These are phyloP conservation scores for Cephus pulcher DNA, from an alignment of 2,888 invertebrate genomes.

Conservation along the genomic window DNA sequence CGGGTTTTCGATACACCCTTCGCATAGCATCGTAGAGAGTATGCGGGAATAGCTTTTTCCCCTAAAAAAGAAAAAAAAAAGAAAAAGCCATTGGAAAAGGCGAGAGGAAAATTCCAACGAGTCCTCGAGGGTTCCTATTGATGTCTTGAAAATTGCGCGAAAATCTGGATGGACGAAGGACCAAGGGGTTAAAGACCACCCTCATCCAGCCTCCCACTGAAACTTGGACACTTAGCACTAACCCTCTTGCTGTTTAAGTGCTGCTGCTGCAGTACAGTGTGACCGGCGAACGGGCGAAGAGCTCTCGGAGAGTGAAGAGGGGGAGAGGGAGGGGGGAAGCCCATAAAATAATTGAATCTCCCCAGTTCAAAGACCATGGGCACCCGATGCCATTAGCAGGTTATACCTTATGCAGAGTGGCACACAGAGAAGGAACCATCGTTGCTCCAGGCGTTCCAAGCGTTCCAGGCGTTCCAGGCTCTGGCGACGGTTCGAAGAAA, in stretches of 20 bases:
- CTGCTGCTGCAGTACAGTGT: neutral
- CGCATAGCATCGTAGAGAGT: neutral
- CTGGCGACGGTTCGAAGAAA: neutral
- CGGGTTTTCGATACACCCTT: neutral
- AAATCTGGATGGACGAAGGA: neutral
- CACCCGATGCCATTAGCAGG: neutral
- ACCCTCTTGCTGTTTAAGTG: neutral
- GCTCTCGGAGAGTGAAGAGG: neutral
- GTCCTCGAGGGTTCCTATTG: neutral
- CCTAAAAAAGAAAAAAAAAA: conserved; percentile 5
- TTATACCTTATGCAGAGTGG: neutral
- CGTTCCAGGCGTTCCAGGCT: neutral
- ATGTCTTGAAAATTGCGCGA: neutral
- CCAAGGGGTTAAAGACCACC: too few species aligned
- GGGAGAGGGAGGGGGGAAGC: neutral
- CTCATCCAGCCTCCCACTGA: neutral
- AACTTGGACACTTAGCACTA: neutral
- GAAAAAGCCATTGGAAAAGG: conserved; percentile 12
- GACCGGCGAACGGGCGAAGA: neutral
- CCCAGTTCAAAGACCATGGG: neutral
- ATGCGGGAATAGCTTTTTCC: neutral
- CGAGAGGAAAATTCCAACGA: conserved; percentile 29
- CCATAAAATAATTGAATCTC: neutral
- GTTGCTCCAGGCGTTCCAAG: neutral
- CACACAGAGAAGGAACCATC: neutral